These are phyloP conservation scores for Caenorhabditis macrosperma DNA, from an alignment of 2,888 invertebrate species.

Conservation along the genomic window DNA sequence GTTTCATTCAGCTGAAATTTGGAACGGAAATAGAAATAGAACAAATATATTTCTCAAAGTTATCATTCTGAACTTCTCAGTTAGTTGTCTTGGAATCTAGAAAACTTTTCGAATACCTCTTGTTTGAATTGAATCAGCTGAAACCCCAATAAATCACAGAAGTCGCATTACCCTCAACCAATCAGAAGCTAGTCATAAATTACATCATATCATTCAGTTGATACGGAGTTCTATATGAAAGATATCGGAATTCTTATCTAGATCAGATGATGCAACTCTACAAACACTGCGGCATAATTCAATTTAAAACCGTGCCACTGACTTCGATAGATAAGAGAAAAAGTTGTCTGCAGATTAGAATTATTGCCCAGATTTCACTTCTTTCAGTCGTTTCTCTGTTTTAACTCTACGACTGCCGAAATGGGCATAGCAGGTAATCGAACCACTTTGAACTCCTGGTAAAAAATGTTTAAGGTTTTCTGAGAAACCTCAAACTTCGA, in stretches of 20 bases:
- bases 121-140: no score
- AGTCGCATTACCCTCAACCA: not conserved
- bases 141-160: not conserved
- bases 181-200: conserved; percentile 26
- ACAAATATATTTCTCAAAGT: no score
- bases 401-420: no score
- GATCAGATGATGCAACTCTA: conserved; percentile 49
- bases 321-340: conserved; percentile 8
- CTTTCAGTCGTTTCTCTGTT: no score
- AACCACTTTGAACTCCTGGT: not conserved
- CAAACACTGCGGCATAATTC: conserved; percentile 40
- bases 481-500: conserved; percentile 40
- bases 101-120: no score
- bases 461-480: conserved; percentile 16
- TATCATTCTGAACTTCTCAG: no score
- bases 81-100: no score
- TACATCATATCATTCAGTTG: conserved; percentile 44
- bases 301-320: conserved; percentile 34
- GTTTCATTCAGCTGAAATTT: no score
- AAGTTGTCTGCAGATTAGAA: not conserved
- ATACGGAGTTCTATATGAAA: conserved; percentile 10
- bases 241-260: conserved; percentile 37
- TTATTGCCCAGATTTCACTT: no score
- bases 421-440: conserved; percentile 29
- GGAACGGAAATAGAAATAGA: no score